Evolutionary conservation across 1,140 invertebrate species (phyloP).

Genomic region (Colletes gigas): DNA sequence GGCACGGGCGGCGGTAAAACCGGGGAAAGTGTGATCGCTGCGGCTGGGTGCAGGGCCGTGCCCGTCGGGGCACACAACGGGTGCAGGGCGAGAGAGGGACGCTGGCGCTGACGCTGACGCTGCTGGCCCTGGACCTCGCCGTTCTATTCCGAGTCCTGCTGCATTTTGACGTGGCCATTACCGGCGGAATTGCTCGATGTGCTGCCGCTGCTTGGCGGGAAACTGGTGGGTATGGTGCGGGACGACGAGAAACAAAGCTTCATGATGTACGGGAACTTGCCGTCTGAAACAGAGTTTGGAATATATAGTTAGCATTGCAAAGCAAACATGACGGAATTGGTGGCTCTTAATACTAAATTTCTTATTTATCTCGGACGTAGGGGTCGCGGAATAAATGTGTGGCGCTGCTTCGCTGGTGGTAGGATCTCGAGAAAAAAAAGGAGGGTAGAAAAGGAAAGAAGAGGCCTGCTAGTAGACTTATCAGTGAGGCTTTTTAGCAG

Average conservation of each 20-base stretch:
- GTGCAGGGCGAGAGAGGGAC: constrained; percentile 78
- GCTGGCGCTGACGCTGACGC: constrained; percentile 75
- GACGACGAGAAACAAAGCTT: constrained; percentile 97
- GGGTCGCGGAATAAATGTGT: no score
- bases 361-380: no score
- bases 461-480: no score
- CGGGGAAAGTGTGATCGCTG: constrained; percentile 78
- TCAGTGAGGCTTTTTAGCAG: no score
- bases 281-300: constrained; percentile 83
- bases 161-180: constrained; percentile 80
- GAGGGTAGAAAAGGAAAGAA: no score
- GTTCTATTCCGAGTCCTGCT: constrained; percentile 81
- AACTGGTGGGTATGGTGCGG: constrained; percentile 86
- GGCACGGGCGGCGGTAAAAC: constrained; percentile 73
- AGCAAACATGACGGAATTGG: not conserved
- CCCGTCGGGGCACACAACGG: constrained; percentile 76
- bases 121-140: constrained; percentile 80
- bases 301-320: not conserved
- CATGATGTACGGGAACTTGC: constrained; percentile 98
- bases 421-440: no score
- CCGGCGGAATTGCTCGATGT: constrained; percentile 76
- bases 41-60: constrained; percentile 75
- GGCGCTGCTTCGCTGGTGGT: no score
- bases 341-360: no score
- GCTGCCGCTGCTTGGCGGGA: constrained; percentile 75